phyloP scores from a whole-genome alignment of 2,888 invertebrate genomes.

The Laspeyria flexula region DNA sequence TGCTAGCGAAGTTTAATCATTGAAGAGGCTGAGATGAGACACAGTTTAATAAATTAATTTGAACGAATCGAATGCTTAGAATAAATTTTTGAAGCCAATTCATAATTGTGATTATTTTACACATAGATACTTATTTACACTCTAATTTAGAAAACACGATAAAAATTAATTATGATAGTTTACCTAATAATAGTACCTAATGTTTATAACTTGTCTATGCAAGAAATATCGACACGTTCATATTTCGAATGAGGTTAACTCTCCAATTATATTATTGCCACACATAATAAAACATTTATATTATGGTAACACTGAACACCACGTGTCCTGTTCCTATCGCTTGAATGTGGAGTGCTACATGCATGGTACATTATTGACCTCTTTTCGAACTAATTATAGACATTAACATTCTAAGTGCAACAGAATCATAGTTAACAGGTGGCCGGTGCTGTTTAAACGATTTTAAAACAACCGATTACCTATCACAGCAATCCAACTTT shows the following conservation, averaged over 20 bases:
- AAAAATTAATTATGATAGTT: too few relatives aligned
- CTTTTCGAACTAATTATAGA: conserved; percentile 8
- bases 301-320: neutral
- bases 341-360: neutral
- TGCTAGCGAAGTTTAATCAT: conserved; percentile 3
- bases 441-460: conserved; percentile 61
- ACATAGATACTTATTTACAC: too few relatives aligned
- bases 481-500: conserved; percentile 72
- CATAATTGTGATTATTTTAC: too few relatives aligned
- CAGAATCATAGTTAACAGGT: conserved; percentile 65
- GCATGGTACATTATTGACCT: conserved; percentile 2
- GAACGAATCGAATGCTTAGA: too few relatives aligned
- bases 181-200: too few relatives aligned
- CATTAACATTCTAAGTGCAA: conserved; percentile 38
- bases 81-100: too few relatives aligned
- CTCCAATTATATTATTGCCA: neutral
- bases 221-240: neutral
- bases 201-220: too few relatives aligned
- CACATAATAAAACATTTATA: neutral
- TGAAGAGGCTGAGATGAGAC: neutral
- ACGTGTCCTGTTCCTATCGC: neutral
- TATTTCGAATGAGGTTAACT: neutral
- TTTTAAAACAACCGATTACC: conserved; percentile 72
- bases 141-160: too few relatives aligned
- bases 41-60: too few relatives aligned